Conservation (phyloP, 2,797 vertebrate genomes). For the Emydoidea blandingii region DNA sequence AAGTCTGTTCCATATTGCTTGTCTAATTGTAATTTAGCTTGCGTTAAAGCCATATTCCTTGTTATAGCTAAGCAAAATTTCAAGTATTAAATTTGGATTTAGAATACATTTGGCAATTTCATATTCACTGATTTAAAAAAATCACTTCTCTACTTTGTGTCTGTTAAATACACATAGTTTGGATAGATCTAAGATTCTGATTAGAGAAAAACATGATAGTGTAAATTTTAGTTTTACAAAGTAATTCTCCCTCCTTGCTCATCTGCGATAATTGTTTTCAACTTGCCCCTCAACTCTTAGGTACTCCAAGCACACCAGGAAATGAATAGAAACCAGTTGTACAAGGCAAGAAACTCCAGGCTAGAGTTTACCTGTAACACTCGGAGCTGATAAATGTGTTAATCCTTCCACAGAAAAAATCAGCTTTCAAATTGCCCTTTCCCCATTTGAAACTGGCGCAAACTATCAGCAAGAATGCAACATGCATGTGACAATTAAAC, state of each 20-base stretch:
- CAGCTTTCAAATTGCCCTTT: fast-evolving
- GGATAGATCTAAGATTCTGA: neutral
- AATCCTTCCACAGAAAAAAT: neutral
- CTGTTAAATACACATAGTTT: neutral
- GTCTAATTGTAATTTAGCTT: neutral
- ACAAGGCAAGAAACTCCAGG: neutral
- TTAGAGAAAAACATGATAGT: neutral
- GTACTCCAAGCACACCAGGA: neutral
- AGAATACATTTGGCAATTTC: neutral
- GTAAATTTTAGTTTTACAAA: neutral
- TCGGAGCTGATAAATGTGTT: neutral
- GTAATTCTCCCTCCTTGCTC: fast-evolving
- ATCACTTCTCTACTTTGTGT: neutral
- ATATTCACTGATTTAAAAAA: neutral
- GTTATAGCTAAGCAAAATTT: neutral
- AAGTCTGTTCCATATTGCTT: fast-evolving
- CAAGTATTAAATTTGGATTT: neutral
- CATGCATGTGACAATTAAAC: neutral
- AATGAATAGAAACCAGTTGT: neutral
- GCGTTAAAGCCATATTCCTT: neutral
- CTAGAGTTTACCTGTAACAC: neutral
- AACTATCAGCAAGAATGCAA: neutral
- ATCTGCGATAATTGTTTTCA: neutral
- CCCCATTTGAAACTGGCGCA: neutral
- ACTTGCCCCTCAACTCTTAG: neutral